Conservation (phyloP, 2,888 invertebrate genomes). For the Erpobdella octoculata region DNA sequence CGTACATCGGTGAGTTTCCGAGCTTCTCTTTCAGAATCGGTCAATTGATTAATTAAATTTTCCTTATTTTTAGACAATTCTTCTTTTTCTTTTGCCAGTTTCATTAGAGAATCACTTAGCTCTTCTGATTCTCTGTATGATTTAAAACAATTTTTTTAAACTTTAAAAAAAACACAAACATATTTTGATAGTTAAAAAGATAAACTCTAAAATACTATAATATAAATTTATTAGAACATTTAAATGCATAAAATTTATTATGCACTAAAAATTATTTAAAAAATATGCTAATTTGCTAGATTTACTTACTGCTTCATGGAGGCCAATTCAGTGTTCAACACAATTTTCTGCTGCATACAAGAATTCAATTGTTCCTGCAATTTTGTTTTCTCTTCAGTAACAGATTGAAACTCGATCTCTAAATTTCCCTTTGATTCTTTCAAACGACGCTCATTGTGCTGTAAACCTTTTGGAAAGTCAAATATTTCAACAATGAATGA, state of each 20-base stretch:
- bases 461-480: not conserved
- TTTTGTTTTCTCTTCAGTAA: slow-evolving; percentile 6
- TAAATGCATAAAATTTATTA: not conserved
- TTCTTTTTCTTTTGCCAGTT: not conserved
- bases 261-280: not conserved
- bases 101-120: not conserved
- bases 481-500: not conserved
- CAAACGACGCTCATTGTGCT: not conserved
- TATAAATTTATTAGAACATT: not conserved
- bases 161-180: too few species aligned
- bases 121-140: not conserved
- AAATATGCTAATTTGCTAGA: not conserved
- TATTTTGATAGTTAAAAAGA: too few species aligned
- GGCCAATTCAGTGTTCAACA: not conserved
- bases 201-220: not conserved
- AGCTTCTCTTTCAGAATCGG: not conserved
- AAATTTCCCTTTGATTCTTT: not conserved
- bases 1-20: not conserved
- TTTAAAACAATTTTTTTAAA: not conserved
- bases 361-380: not conserved
- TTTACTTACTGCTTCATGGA: not conserved
- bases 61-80: slow-evolving; percentile 3
- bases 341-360: slow-evolving; percentile 1
- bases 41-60: not conserved
- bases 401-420: not conserved